A percentile compares a stretch with the other conserved stretches of the same genome.
These are phyloP conservation scores for Eupsilia transversa DNA, from an alignment of 2,888 invertebrate genomes.

Conservation along the genomic window DNA sequence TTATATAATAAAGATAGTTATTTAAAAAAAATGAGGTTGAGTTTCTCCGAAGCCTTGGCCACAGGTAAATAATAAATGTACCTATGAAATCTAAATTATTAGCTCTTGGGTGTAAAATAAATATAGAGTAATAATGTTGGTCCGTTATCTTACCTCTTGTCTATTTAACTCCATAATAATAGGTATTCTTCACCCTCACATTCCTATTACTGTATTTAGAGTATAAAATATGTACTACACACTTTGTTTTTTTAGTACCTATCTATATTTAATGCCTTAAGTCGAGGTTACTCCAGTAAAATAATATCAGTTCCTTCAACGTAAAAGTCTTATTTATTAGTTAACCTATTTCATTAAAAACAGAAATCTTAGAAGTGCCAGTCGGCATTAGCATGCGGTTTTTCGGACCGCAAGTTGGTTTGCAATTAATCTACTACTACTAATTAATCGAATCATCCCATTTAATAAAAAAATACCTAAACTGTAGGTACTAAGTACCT, in stretches of 20 bases:
- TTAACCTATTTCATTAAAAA: background rate
- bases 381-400: background rate
- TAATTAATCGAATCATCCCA: no score
- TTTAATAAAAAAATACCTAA: no score
- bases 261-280: background rate
- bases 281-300: background rate
- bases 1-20: background rate
- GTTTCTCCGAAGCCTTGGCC: background rate
- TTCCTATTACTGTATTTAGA: background rate
- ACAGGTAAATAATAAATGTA: background rate
- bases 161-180: background rate
- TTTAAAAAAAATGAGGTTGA: background rate
- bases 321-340: background rate
- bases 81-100: background rate
- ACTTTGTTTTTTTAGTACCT: background rate
- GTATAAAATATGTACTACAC: no score
- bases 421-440: no score
- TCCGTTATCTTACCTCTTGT: background rate
- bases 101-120: background rate
- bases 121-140: background rate
- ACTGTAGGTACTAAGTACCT: no score
- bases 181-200: background rate
- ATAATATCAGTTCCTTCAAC: background rate
- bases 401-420: background rate
- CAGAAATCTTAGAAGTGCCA: background rate